These are phyloP conservation scores for Barnardius zonarius DNA, from an alignment of 2,113 vertebrate species.

Conservation along the genomic window DNA sequence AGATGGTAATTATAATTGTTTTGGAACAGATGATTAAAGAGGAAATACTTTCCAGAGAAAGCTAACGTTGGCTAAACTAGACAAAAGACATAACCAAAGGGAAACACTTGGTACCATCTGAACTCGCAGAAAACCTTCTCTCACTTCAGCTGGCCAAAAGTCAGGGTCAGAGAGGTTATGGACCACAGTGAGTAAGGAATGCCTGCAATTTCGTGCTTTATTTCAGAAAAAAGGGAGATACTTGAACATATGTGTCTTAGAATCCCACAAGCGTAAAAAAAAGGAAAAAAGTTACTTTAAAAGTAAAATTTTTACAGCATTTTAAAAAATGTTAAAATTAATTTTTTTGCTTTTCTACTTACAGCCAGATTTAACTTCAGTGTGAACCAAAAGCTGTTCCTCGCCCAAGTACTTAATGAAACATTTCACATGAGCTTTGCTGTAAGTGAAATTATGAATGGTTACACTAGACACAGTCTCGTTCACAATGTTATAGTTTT, in stretches of 20 bases:
- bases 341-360: constrained; percentile 10
- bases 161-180: neutral
- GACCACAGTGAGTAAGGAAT: neutral
- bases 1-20: neutral
- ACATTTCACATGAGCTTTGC: constrained; percentile 44
- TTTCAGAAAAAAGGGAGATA: neutral
- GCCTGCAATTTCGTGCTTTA: neutral
- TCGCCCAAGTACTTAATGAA: neutral
- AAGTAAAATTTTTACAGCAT: neutral
- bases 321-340: neutral
- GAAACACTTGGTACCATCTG: neutral
- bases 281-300: neutral
- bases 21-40: neutral
- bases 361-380: constrained; percentile 61
- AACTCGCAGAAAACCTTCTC: neutral
- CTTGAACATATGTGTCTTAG: neutral
- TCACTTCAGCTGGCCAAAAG: neutral
- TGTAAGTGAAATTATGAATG: constrained; percentile 57
- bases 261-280: neutral
- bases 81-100: neutral
- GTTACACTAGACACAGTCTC: constrained; percentile 48
- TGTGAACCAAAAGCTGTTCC: constrained; percentile 21
- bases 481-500: constrained; percentile 28
- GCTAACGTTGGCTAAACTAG: neutral
- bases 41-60: neutral